Base-by-base conservation (phyloP, 2,888 invertebrate genomes). In the Pristionchus arcanus region DNA sequence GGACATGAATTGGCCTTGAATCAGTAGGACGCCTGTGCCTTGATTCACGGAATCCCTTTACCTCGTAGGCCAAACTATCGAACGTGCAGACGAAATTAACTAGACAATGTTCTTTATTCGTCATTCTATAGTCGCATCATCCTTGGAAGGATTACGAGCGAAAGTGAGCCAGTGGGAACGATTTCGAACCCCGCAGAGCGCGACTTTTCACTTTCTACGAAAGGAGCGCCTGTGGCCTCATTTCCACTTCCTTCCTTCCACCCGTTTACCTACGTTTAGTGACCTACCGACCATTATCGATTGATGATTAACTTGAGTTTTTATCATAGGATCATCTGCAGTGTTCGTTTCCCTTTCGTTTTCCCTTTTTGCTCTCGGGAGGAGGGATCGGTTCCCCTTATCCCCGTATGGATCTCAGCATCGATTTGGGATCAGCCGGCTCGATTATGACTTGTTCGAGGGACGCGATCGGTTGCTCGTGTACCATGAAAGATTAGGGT, bases 381-480 rank as follows among this genome's bases (percentile, higher is more conserved):
- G 49, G 81, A 49, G 11, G 25, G 71, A 31, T 81, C 15, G 1
- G 84, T 42, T 68, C 87, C 9, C 42, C 53, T 53, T 81, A 81
- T 81, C 81, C 77, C 25, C 4, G 7, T 5, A 49, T 77, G 49
- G 49, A 81, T 77, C 74, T 71, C 13, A 7, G 42, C 42, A 77
- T 81, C 49, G 81, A 81, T 81, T 81, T 19, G 21, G 81, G 81
- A 81, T 81, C 81, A 81, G 74, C 37, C 74, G 74, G 21, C 11
- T 42, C 49, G 81, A 81, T 81, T 81, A 81, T 81, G 49, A 81
- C 81, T 81, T 81, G 81, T 81, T 81, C 74, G 74, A 71, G 34
- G 71, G 34, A 5, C 2, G 68, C 25, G 74, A 74, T 71, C 68
- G 7, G 4, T 71, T 3, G 9, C n/a, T 63, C 25, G n/a, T 9